Conservation (phyloP, 2,113 vertebrate genomes). For the Calyptomena viridis region DNA sequence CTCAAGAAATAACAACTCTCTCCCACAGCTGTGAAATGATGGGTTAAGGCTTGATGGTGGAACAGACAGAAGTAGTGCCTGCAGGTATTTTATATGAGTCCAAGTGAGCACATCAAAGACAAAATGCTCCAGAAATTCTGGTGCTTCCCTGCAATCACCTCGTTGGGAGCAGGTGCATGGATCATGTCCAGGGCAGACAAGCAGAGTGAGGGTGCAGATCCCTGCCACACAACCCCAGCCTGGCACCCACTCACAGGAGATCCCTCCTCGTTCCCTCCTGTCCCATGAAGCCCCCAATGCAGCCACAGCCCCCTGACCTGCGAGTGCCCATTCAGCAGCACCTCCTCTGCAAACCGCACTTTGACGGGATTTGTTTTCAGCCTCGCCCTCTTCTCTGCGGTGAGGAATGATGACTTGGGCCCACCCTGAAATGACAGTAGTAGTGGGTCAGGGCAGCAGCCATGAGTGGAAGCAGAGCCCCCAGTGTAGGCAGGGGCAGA, state of each 20-base stretch:
- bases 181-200: neutral
- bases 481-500: rapidly evolving
- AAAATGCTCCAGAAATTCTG: neutral
- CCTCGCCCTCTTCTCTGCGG: conserved; percentile 93
- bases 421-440: conserved; percentile 74
- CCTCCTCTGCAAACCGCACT: conserved; percentile 95
- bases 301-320: conserved; percentile 78
- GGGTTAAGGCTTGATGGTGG: neutral
- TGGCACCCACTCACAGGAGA: rapidly evolving
- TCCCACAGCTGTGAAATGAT: neutral
- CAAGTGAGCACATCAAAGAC: neutral
- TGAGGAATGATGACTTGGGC: conserved; percentile 95
- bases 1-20: neutral
- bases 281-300: neutral
- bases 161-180: neutral
- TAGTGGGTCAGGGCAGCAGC: neutral
- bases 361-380: conserved; percentile 94
- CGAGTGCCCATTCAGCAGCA: conserved; percentile 90
- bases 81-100: neutral
- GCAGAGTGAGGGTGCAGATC: neutral
- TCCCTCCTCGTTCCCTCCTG: neutral
- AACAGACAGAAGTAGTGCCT: neutral
- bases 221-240: rapidly evolving
- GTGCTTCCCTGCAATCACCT: rapidly evolving
- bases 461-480: neutral